phyloP scores from a whole-genome alignment of 2,797 vertebrate genomes.

The Tragopan temminckii region DNA sequence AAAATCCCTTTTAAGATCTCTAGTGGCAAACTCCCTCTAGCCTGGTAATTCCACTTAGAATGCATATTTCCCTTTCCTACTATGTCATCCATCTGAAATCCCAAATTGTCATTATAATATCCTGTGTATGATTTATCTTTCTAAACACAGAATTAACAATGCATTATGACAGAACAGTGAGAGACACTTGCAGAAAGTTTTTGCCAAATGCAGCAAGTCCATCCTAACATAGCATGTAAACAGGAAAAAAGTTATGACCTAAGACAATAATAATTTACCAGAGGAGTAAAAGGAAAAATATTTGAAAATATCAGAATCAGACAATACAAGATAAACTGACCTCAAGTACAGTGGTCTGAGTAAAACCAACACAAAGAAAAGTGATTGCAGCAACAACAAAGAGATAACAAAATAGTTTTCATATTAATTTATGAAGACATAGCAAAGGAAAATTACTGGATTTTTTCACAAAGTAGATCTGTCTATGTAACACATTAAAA shows the following conservation, averaged over 20 bases:
- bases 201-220: background rate
- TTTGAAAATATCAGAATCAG: background rate
- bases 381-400: background rate
- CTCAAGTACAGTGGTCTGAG: background rate
- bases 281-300: background rate
- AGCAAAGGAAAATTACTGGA: background rate
- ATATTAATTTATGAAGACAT: constrained; percentile 22
- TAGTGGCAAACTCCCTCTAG: background rate
- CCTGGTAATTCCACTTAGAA: background rate
- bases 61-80: background rate
- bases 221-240: background rate
- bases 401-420: background rate
- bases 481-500: background rate
- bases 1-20: constrained; percentile 1
- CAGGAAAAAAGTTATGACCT: background rate
- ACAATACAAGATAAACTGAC: background rate
- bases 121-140: background rate
- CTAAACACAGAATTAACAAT: background rate
- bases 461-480: background rate
- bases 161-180: background rate
- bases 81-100: background rate
- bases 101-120: background rate
- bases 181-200: background rate
- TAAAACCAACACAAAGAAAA: background rate
- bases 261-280: background rate